Conservation (phyloP, 2,797 vertebrate genomes). For the Chrysocyon brachyurus region DNA sequence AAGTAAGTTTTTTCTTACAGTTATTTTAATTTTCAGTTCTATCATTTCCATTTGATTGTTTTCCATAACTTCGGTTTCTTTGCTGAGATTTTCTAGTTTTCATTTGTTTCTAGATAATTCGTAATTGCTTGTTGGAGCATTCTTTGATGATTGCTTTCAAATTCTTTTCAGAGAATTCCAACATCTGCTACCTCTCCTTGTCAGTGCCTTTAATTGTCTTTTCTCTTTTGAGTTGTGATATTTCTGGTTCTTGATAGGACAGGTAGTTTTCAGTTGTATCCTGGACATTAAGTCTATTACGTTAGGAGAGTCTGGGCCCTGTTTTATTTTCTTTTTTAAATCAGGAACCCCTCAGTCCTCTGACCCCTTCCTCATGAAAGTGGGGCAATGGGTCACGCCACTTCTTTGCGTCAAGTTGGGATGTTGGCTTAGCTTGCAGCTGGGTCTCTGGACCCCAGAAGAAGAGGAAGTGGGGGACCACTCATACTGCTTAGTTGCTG, state of each 20-base stretch:
- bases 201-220: background rate
- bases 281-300: constrained; percentile 20
- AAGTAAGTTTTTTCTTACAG: background rate
- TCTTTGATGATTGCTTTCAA: constrained; percentile 43
- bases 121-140: background rate
- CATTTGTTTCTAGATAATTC: constrained; percentile 36
- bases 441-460: background rate
- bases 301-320: background rate
- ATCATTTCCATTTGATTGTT: constrained; percentile 41
- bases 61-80: background rate
- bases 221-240: constrained; percentile 29
- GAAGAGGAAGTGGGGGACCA: background rate
- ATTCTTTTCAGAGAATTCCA: constrained; percentile 36
- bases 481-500: background rate
- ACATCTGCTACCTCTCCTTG: background rate
- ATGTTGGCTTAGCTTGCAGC: background rate
- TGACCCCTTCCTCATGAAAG: background rate
- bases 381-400: background rate
- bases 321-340: constrained; percentile 44
- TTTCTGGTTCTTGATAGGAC: background rate
- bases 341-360: background rate
- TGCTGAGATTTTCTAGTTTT: constrained; percentile 43
- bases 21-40: constrained; percentile 48
- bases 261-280: constrained; percentile 9
- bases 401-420: constrained; percentile 26